Percentiles rank a stretch among this genome's conserved stretches.
Conservation (phyloP, 2,113 vertebrate genomes). For the Anser brachyrhynchus region DNA sequence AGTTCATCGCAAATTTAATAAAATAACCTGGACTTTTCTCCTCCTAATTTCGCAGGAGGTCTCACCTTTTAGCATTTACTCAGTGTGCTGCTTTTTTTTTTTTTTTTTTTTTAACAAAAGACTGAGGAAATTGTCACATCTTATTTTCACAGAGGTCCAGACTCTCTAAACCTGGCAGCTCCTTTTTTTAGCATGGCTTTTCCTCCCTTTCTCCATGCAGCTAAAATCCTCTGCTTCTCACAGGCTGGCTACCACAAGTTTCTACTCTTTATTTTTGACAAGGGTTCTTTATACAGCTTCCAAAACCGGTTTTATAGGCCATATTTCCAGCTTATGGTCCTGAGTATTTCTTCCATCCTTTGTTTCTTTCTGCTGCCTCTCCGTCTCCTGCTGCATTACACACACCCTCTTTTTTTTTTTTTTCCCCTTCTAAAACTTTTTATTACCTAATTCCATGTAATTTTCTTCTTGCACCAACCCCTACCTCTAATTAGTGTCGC, state of each 20-base stretch:
- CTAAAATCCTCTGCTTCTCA: neutral
- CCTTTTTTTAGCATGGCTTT: neutral
- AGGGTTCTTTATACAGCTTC: neutral
- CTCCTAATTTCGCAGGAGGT: neutral
- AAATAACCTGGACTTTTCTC: neutral
- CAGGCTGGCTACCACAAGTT: neutral
- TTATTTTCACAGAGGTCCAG: neutral
- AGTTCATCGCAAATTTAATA: neutral
- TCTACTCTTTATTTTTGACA: neutral
- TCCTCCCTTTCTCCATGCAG: neutral
- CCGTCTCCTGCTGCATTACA: neutral
- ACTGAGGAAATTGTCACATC: neutral
- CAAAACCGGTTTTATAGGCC: neutral
- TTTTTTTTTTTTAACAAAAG: neutral
- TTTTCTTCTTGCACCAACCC: neutral
- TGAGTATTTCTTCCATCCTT: neutral
- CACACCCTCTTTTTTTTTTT: neutral
- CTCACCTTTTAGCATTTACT: slow-evolving; percentile 16
- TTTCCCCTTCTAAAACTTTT: slow-evolving; percentile 1
- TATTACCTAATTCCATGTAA: neutral
- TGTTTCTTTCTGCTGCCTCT: slow-evolving; percentile 8
- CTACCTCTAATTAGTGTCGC: slow-evolving; percentile 5
- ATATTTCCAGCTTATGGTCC: neutral
- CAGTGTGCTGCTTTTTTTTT: neutral
- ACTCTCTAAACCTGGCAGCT: neutral